phyloP scores from a whole-genome alignment of 2,888 invertebrate species.

The Aleiodes alternator region DNA sequence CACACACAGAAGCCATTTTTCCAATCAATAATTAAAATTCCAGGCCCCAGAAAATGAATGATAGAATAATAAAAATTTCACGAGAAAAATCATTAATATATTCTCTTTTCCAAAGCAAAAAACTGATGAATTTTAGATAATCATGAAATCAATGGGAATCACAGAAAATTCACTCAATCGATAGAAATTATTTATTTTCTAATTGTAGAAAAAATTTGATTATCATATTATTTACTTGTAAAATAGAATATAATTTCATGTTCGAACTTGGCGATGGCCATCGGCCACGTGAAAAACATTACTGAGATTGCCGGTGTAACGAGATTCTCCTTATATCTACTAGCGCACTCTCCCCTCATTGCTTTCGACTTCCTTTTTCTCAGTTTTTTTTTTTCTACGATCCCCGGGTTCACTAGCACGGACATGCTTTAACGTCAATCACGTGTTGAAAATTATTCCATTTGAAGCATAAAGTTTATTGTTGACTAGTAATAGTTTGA shows the following conservation, averaged over 20 bases:
- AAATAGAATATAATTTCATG: constrained; percentile 56
- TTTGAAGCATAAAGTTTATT: constrained; percentile 3
- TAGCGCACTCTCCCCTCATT: constrained; percentile 50
- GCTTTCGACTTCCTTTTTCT: constrained; percentile 48
- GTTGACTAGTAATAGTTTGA: neutral
- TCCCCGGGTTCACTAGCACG: constrained; percentile 50
- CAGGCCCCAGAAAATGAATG: too few relatives aligned
- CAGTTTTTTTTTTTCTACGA: constrained; percentile 45
- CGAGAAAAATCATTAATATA: too few relatives aligned
- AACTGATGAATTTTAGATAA: too few relatives aligned
- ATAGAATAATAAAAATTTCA: too few relatives aligned
- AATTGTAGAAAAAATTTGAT: neutral
- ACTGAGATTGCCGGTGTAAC: constrained; percentile 63
- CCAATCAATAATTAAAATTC: too few relatives aligned
- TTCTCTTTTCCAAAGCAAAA: too few relatives aligned
- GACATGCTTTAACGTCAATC: constrained; percentile 2
- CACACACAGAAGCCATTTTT: too few relatives aligned
- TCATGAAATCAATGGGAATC: neutral
- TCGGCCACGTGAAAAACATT: constrained; percentile 64
- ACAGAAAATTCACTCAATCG: constrained; percentile 10
- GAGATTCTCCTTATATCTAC: constrained; percentile 66
- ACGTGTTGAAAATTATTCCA: constrained; percentile 13
- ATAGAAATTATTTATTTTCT: constrained; percentile 11
- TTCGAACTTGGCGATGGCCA: constrained; percentile 50
- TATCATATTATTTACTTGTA: constrained; percentile 58